Evolutionary conservation across 2,113 vertebrate species (phyloP), one percentile per base, ranked within the genome.

Genomic region (Redunca redunca): DNA sequence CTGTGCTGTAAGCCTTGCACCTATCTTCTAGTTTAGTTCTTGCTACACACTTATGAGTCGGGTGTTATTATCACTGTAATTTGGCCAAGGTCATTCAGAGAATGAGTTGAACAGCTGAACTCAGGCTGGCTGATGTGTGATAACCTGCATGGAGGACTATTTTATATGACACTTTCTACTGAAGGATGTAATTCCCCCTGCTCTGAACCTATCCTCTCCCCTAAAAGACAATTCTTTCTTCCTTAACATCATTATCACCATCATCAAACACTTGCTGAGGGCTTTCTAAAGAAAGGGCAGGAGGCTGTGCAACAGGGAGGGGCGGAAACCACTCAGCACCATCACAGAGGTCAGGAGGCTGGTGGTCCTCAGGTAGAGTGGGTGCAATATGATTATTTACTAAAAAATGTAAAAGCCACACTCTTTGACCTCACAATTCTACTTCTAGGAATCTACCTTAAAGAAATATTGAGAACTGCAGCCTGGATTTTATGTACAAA

Each of bases 401-500:
- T 52, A 85, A 92, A 82, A 46, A 78, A 2, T 5, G 5, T 26
- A 50, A 83, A 88, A 85, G n/a, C 2, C 33, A 58, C 46, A 46
- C 33, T 33, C 33, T 78, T 25, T 89, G 94, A 89, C 82, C 80
- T 52, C 52, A 48, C 11, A 77, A 28, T 78, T 91, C 30, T 23
- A 83, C 4, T 67, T 90, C 53, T 36, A 82, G 28, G 78, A 89
- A 83, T 89, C 28, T 82, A 58, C 15, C 71, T n/a, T 82, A 33
- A 91, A 91, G 67, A 90, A 95, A 95, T 46, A 88, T 52, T 74
- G 85, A 80, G 58, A 95, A 84, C 33, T 11, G 33, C 13, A 52
- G 53, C 78, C 60, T 93, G 80, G 52, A 82, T 94, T 94, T 97
- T 89, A 67, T 93, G 64, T 48, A 26, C 53, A 93, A 91, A 85